phyloP scores from a whole-genome alignment of 37 sponge, comb jelly and placozoan genomes.

The Chondrilla cf. caribensis region DNA sequence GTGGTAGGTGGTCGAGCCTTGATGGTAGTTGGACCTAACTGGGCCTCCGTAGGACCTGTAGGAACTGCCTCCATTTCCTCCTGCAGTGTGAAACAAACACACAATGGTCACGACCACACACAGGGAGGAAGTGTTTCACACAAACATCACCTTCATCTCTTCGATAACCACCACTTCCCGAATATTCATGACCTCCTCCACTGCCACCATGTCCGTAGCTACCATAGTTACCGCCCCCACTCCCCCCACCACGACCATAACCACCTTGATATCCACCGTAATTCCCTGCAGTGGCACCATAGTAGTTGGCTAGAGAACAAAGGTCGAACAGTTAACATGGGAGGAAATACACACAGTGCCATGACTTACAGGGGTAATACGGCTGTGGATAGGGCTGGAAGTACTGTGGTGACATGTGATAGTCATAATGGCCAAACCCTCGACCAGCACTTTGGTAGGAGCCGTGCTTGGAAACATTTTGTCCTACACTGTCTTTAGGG shows the following conservation, averaged over 20 bases:
- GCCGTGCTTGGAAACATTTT: no score
- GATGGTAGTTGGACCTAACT: not conserved
- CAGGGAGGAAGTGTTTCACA: not conserved
- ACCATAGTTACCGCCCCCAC: not conserved
- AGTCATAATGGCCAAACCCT: no score
- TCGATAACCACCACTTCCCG: slow-evolving; percentile 19
- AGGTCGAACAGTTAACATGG: no score
- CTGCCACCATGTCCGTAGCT: not conserved
- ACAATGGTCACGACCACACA: not conserved
- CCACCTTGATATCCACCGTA: not conserved
- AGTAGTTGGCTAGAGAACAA: no score
- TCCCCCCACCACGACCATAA: not conserved
- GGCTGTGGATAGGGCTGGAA: no score
- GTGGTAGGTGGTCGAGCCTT: no score
- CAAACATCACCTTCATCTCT: not conserved
- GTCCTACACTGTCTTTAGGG: not conserved
- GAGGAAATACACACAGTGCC: no score
- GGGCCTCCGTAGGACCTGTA: not conserved
- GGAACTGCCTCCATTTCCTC: not conserved
- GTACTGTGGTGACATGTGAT: no score
- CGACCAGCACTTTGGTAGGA: no score
- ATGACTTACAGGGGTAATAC: no score
- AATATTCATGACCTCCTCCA: slow-evolving; percentile 14
- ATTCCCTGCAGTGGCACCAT: not conserved
- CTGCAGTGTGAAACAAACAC: not conserved